These are phyloP conservation scores for Dipodomys merriami DNA, from an alignment of 2,113 vertebrate genomes.

Conservation along the genomic window DNA sequence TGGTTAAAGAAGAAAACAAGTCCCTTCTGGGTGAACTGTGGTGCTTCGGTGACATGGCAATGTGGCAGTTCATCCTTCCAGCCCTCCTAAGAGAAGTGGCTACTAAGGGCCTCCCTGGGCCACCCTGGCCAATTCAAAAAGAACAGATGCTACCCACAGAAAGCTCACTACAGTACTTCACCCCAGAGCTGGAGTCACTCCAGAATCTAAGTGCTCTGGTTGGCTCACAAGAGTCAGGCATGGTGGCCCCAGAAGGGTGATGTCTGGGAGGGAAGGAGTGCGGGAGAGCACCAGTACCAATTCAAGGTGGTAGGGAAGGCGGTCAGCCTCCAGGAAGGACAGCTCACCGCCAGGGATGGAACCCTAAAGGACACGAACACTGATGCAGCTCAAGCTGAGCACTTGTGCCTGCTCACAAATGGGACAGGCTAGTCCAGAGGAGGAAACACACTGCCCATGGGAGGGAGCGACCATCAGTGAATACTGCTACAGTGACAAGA, in stretches of 20 bases:
- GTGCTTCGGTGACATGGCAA: conserved; percentile 51
- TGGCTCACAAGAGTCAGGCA: too few species aligned
- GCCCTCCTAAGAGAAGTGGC: conserved; percentile 18
- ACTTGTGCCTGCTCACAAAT: not conserved
- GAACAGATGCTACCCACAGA: not conserved
- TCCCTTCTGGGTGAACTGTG: not conserved
- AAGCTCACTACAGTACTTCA: conserved; percentile 42
- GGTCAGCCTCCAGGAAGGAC: too few species aligned
- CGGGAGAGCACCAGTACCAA: not conserved
- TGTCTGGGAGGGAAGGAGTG: not conserved
- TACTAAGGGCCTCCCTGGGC: not conserved
- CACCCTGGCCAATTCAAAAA: not conserved
- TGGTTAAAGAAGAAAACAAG: conserved; percentile 1
- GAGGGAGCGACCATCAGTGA: not conserved
- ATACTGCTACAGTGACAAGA: conserved; percentile 20
- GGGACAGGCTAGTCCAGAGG: not conserved
- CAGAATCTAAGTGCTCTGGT: not conserved
- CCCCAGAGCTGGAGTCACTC: not conserved
- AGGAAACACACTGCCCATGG: conserved; percentile 14
- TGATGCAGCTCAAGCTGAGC: not conserved
- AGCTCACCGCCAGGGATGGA: not conserved
- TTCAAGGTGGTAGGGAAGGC: not conserved
- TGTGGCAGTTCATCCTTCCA: conserved; percentile 55
- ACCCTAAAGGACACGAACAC: not conserved
- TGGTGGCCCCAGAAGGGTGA: not conserved